Base-by-base conservation (phyloP, 1,140 invertebrate genomes). In the Drosophila rufa region DNA sequence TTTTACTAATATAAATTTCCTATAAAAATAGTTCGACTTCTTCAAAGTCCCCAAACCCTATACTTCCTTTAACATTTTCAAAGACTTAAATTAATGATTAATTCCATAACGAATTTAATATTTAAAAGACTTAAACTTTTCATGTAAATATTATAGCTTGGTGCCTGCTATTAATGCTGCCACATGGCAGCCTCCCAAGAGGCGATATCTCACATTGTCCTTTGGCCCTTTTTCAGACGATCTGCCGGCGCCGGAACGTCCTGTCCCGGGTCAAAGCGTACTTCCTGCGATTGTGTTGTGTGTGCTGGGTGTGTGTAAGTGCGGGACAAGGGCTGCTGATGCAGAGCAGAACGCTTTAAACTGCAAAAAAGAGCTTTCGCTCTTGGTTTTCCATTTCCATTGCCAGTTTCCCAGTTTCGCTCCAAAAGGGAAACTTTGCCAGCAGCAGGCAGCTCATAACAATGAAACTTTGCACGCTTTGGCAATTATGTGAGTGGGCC, bases 381-480 rank as follows among this genome's bases (percentile, higher is more conserved):
- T 56, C 12, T 36, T 43, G 36, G 19, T 25, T 56, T 38, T 40
- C 36, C 36, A 25, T 40, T 55, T 55, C 53, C 36, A 55, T 40
- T 56, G 17, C 51, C 62, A 19, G n/a, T 45, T 3, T 43, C 19
- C 17, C 38, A 19, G 42, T 46, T 45, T 43, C 14, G 3, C 22
- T 38, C 53, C 11, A 40, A 27, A 40, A 30, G 60, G 60, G 36
- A 51, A 65, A 87, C 82, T 69, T 89, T 83, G 82, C 53, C 51
- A 59, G 67, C 48, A 70, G 61, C 67, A 67, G 68, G 61, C 58
- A 76, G 67, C 76, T 61, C 76, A 83, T 83, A 86, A 83, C 84
- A 86, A 87, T 89, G 84, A 77, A 89, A 84, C 64, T 87, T 77
- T 87, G 66, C 61, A 74, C 73, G 78, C 53, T 78, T 80, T 77